A percentile compares a stretch with the other conserved stretches of the same genome.
Evolutionary conservation across 2,888 invertebrate species (phyloP).

Genomic region (Adelphocoris suturalis): DNA sequence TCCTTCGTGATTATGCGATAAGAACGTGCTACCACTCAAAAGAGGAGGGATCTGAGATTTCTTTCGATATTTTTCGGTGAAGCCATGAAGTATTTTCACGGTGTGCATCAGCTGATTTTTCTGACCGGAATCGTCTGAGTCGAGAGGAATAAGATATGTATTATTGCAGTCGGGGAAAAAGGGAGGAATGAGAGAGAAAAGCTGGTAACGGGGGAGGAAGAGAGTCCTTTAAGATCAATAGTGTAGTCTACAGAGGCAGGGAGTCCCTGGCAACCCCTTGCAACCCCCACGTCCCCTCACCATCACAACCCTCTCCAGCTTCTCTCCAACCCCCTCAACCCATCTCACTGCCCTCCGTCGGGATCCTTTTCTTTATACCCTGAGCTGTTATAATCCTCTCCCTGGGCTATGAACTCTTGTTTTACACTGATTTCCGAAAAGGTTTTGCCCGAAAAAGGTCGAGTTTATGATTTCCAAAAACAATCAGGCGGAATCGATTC

Average conservation of each 20-base stretch:
- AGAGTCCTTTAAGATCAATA: conserved; percentile 74
- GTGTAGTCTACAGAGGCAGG: conserved; percentile 66
- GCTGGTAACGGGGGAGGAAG: conserved; percentile 37
- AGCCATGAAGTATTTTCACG: no score
- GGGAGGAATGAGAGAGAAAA: conserved; percentile 58
- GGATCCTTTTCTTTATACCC: conserved; percentile 45
- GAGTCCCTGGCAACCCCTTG: conserved; percentile 64
- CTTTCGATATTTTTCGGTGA: no score
- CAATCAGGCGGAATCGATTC: not conserved
- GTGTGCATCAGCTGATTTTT: not conserved
- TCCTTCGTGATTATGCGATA: no score
- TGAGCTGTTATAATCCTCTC: conserved; percentile 41
- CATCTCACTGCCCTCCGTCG: conserved; percentile 24
- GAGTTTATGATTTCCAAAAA: not conserved
- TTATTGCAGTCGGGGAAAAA: conserved; percentile 43
- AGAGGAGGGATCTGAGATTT: no score
- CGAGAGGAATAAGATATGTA: conserved; percentile 29
- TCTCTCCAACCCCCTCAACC: not conserved
- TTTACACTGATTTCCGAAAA: conserved; percentile 27
- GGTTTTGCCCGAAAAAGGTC: not conserved
- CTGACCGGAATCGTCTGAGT: not conserved
- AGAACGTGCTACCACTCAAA: no score
- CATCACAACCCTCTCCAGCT: conserved; percentile 13
- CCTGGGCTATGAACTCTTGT: not conserved
- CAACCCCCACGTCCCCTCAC: conserved; percentile 47